Evolutionary conservation across 1,140 invertebrate genomes (phyloP).

Genomic region (Neuroterus valhalla): DNA sequence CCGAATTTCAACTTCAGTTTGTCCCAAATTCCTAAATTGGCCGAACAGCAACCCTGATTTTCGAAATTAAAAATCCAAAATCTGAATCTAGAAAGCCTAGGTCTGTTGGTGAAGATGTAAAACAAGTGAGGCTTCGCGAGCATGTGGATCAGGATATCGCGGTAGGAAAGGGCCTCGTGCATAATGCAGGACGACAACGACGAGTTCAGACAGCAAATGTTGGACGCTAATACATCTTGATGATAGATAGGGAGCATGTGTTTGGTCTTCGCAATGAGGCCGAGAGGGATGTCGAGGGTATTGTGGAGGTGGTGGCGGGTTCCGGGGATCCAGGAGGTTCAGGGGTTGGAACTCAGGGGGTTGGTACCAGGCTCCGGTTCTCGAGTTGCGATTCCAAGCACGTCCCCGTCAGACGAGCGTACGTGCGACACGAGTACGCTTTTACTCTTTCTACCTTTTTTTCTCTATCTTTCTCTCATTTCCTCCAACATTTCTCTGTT

Average conservation of each 20-base stretch:
- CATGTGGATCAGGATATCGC: constrained; percentile 47
- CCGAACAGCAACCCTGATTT: no score
- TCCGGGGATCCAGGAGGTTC: constrained; percentile 46
- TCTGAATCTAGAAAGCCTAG: neutral
- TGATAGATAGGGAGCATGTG: constrained; percentile 74
- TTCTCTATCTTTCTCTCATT: constrained; percentile 42
- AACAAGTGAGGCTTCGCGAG: constrained; percentile 18
- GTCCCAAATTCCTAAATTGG: no score
- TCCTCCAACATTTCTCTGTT: constrained; percentile 34
- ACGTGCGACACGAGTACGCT: constrained; percentile 75
- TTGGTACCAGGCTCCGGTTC: constrained; percentile 60
- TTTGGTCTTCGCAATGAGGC: constrained; percentile 72
- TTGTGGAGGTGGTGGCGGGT: constrained; percentile 36
- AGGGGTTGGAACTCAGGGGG: constrained; percentile 57
- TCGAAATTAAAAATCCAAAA: no score
- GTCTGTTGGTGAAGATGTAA: neutral
- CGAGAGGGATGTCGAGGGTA: constrained; percentile 58
- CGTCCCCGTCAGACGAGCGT: constrained; percentile 74
- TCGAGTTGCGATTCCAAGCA: constrained; percentile 67
- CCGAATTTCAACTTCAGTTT: no score
- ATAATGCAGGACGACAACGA: constrained; percentile 69
- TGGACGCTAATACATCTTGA: constrained; percentile 74
- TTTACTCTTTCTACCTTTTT: constrained; percentile 63
- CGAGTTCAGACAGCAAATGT: constrained; percentile 72
- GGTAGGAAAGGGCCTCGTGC: constrained; percentile 59